These are phyloP conservation scores for Lanistes nyassanus DNA, from an alignment of 1,140 invertebrate species.

Conservation along the genomic window DNA sequence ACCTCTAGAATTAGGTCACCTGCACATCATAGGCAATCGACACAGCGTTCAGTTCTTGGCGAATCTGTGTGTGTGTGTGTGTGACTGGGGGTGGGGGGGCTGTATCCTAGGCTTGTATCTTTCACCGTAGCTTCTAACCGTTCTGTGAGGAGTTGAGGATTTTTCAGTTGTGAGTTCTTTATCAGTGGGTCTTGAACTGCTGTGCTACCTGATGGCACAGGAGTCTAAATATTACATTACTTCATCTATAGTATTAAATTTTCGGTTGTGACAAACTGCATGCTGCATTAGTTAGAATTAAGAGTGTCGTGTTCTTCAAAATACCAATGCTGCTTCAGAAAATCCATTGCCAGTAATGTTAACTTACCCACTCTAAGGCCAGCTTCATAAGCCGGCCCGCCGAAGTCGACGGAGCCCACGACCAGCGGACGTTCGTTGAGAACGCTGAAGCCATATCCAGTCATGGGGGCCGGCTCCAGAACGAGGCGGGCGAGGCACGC, in stretches of 20 bases:
- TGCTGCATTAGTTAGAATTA: too few species aligned
- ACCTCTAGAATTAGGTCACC: slow-evolving; percentile 63
- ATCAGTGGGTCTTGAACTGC: too few species aligned
- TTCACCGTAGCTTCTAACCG: too few species aligned
- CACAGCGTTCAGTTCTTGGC: background rate
- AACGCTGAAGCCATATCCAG: slow-evolving; percentile 56
- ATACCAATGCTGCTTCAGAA: too few species aligned
- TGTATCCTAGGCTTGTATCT: too few species aligned
- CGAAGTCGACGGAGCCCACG: slow-evolving; percentile 54
- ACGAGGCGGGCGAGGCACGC: slow-evolving; percentile 55
- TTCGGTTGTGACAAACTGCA: too few species aligned
- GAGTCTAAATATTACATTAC: too few species aligned
- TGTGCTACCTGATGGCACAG: too few species aligned
- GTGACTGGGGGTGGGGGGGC: background rate
- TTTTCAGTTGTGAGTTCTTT: too few species aligned
- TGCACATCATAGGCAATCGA: slow-evolving; percentile 23
- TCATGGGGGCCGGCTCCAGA: slow-evolving; percentile 38
- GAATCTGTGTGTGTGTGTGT: background rate
- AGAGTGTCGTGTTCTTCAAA: too few species aligned
- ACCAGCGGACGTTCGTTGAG: slow-evolving; percentile 48
- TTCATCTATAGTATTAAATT: too few species aligned
- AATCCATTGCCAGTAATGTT: background rate
- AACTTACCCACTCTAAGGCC: slow-evolving; percentile 58
- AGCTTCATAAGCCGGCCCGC: slow-evolving; percentile 51
- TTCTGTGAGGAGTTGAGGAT: too few species aligned